Evolutionary conservation across 2,888 invertebrate genomes (phyloP).

Genomic region (Stenurella melanura): DNA sequence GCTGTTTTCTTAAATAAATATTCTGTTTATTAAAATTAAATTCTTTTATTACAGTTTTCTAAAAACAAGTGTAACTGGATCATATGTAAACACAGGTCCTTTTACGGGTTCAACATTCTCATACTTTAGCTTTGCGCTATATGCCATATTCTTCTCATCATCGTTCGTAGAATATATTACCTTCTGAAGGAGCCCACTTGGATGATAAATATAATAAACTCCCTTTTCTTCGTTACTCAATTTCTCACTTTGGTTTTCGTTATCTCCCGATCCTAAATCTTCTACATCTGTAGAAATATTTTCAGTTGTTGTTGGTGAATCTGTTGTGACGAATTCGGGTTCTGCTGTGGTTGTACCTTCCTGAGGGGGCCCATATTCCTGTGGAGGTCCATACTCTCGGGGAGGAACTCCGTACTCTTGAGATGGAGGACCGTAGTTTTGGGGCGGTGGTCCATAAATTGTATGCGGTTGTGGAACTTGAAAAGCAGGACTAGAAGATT

Average conservation of each 20-base stretch:
- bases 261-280: constrained; percentile 36
- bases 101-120: constrained; percentile 79
- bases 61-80: constrained; percentile 59
- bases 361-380: constrained; percentile 25
- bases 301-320: constrained; percentile 49
- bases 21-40: too few species aligned
- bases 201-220: constrained; percentile 80
- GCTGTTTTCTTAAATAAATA: too few species aligned
- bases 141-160: constrained; percentile 77
- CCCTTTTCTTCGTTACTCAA: constrained; percentile 72
- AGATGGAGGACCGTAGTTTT: constrained; percentile 27
- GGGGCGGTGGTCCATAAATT: constrained; percentile 24
- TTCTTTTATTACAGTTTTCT: constrained; percentile 27
- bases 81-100: constrained; percentile 77
- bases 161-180: constrained; percentile 78
- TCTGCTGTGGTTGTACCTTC: constrained; percentile 54
- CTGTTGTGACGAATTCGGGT: constrained; percentile 63
- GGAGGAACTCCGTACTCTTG: constrained; percentile 33
- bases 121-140: constrained; percentile 79
- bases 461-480: constrained; percentile 15
- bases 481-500: constrained; percentile 30
- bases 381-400: constrained; percentile 16
- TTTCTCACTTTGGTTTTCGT: constrained; percentile 41
- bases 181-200: constrained; percentile 78
- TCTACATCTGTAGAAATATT: constrained; percentile 50